These are phyloP conservation scores for Argyra leucocephala DNA, from an alignment of 2,888 invertebrate species.

Conservation along the genomic window DNA sequence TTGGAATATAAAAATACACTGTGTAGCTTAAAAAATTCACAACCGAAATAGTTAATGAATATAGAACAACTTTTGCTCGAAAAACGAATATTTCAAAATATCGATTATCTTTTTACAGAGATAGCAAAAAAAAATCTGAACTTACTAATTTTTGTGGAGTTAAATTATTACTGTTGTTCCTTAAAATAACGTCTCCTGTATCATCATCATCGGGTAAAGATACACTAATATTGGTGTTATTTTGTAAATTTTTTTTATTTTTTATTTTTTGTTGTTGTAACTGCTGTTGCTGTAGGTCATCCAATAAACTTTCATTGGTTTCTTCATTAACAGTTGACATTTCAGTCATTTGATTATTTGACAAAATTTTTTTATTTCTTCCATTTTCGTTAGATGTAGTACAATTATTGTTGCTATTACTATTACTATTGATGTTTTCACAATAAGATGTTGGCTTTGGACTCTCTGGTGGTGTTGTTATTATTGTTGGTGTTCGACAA, in stretches of 20 bases:
- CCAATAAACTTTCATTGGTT: conserved; percentile 28
- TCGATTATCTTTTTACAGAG: too few species aligned
- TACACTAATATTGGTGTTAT: conserved; percentile 12
- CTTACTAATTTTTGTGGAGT: not conserved
- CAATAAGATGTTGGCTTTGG: conserved; percentile 34
- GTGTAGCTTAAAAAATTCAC: too few species aligned
- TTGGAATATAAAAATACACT: too few species aligned
- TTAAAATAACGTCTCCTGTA: conserved; percentile 5
- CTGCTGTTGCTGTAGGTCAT: conserved; percentile 26
- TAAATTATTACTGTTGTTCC: not conserved
- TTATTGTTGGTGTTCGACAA: conserved; percentile 41
- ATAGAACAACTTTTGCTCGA: too few species aligned
- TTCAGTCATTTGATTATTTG: conserved; percentile 35
- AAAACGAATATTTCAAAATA: too few species aligned
- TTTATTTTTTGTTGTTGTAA: conserved; percentile 24
- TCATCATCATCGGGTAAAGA: conserved; percentile 13
- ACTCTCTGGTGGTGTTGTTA: conserved; percentile 46
- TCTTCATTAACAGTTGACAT: conserved; percentile 44
- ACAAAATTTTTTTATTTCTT: conserved; percentile 32
- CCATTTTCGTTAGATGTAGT: conserved; percentile 14
- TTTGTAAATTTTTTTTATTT: conserved; percentile 11
- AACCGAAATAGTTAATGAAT: too few species aligned
- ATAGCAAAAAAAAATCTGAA: not conserved
- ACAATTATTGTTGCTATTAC: not conserved
- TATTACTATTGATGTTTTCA: conserved; percentile 19